Percentiles rank a stretch among this genome's conserved stretches.
phyloP scores from a whole-genome alignment of 2,113 vertebrate species.

The Otocyon megalotis region DNA sequence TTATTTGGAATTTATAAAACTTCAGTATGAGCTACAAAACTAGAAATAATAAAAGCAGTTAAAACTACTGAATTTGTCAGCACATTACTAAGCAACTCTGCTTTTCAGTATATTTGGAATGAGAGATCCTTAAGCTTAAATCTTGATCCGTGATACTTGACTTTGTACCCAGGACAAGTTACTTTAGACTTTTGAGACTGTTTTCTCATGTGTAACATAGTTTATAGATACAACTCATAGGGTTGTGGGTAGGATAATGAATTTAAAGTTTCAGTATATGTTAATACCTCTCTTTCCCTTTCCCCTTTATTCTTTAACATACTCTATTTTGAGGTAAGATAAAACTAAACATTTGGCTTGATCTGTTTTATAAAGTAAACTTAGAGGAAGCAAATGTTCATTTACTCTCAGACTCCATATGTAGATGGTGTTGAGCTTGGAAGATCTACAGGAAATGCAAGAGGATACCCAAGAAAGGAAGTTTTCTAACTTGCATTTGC shows the following conservation, averaged over 20 bases:
- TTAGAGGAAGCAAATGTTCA: not conserved
- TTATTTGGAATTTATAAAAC: not conserved
- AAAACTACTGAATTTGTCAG: not conserved
- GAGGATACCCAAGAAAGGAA: not conserved
- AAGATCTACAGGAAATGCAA: not conserved
- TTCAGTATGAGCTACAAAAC: not conserved
- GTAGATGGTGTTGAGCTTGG: not conserved
- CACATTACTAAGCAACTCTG: not conserved
- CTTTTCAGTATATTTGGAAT: not conserved
- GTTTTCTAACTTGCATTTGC: not conserved
- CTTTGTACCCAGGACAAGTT: not conserved
- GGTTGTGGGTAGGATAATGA: not conserved
- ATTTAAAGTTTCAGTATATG: not conserved
- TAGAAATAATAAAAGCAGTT: not conserved
- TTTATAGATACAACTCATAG: not conserved
- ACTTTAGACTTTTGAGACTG: not conserved
- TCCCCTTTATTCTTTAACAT: not conserved
- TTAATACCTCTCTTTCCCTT: not conserved
- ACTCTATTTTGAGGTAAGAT: constrained; percentile 9
- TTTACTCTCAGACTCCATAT: not conserved
- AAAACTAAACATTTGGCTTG: constrained; percentile 27
- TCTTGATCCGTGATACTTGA: not conserved
- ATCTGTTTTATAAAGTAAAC: not conserved
- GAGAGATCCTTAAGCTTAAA: not conserved
- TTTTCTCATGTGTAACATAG: not conserved